Evolutionary conservation across 2,797 vertebrate species (phyloP).

Genomic region (Muscicapa striata): DNA sequence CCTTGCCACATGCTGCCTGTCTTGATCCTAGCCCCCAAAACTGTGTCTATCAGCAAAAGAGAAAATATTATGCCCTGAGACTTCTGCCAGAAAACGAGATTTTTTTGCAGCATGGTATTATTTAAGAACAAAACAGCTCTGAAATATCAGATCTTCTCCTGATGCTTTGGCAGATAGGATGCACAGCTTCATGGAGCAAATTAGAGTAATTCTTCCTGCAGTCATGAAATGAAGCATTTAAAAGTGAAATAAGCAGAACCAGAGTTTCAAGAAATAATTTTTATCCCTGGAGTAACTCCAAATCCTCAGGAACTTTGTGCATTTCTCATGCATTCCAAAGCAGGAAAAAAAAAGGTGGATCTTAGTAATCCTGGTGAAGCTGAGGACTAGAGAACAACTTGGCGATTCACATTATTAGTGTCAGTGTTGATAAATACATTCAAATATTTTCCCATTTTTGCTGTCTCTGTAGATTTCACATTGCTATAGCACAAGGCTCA

Average conservation of each 20-base stretch:
- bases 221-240: not conserved
- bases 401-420: not conserved
- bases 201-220: not conserved
- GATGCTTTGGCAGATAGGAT: not conserved
- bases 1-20: not conserved
- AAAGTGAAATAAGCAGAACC: not conserved
- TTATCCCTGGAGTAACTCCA: not conserved
- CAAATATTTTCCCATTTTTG: not conserved
- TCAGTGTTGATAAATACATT: slow-evolving; percentile 3
- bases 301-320: not conserved
- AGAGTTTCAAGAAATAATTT: not conserved
- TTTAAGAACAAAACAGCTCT: not conserved
- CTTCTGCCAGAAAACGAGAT: not conserved
- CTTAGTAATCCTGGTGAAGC: not conserved
- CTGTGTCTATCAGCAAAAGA: not conserved
- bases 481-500: not conserved
- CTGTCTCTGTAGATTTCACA: not conserved
- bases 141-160: not conserved
- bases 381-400: not conserved
- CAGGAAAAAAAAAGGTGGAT: not conserved
- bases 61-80: not conserved
- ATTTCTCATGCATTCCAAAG: not conserved
- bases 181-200: not conserved
- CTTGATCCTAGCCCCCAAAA: not conserved
- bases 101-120: not conserved